A percentile compares a stretch with the other conserved stretches of the same genome.
These are phyloP conservation scores for Lipophrys pholis DNA, from an alignment of 2,113 vertebrate genomes.

Conservation along the genomic window DNA sequence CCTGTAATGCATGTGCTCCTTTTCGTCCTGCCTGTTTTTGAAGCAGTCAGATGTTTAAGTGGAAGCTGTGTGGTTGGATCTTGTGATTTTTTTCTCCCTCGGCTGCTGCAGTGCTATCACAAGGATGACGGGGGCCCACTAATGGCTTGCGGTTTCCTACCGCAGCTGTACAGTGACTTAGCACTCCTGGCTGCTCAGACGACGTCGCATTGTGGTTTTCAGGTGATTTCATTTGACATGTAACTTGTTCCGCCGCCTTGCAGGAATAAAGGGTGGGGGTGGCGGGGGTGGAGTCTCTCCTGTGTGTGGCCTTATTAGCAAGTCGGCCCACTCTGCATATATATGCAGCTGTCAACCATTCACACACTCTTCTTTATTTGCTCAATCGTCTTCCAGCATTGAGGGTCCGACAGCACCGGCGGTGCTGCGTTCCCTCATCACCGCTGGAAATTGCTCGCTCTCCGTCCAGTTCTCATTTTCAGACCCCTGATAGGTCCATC, in stretches of 20 bases:
- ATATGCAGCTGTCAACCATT: conserved; percentile 20
- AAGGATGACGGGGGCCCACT: conserved; percentile 25
- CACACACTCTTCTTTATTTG: conserved; percentile 5
- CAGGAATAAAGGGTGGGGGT: too few species aligned
- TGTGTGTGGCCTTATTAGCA: neutral
- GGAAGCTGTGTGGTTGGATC: conserved; percentile 39
- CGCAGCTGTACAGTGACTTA: conserved; percentile 44
- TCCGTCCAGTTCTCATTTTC: conserved; percentile 57
- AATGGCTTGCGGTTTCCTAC: conserved; percentile 50
- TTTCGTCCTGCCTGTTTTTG: conserved; percentile 18
- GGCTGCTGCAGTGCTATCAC: conserved; percentile 51
- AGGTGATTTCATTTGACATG: conserved; percentile 54
- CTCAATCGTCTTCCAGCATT: neutral
- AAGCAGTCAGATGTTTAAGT: conserved; percentile 56
- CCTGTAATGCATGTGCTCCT: neutral
- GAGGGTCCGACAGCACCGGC: conserved; percentile 4
- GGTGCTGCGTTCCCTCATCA: conserved; percentile 8
- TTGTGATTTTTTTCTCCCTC: conserved; percentile 45
- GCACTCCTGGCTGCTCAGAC: conserved; percentile 42
- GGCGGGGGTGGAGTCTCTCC: conserved; percentile 11
- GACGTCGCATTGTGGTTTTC: conserved; percentile 32
- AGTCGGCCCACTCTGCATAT: conserved; percentile 20
- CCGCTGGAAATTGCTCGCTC: conserved; percentile 51
- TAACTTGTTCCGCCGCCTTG: neutral
- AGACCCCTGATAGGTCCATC: conserved; percentile 54